These are phyloP conservation scores for Catostylus mosaicus DNA, from an alignment of 30 jellyfish, hydroid and myxozoan species.

Conservation along the genomic window DNA sequence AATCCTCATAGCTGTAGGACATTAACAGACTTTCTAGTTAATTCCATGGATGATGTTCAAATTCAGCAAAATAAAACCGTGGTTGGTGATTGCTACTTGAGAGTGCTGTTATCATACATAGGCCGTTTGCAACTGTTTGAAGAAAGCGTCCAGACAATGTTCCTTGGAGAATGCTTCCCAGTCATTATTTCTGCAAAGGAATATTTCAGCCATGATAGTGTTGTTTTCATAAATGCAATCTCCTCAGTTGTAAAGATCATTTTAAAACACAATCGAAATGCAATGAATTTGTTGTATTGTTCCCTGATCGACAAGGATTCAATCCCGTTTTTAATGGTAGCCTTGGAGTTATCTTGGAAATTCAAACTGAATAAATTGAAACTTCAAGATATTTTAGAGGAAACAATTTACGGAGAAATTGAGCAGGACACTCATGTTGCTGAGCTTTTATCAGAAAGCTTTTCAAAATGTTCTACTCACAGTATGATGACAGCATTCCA, in stretches of 20 bases:
- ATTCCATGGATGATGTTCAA: slow-evolving; percentile 16
- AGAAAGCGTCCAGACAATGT: slow-evolving; percentile 53
- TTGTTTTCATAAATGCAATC: slow-evolving; percentile 34
- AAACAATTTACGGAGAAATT: slow-evolving; percentile 7
- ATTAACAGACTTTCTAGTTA: slow-evolving; percentile 47
- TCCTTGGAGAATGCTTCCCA: slow-evolving; percentile 61
- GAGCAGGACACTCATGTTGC: slow-evolving; percentile 44
- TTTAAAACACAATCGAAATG: slow-evolving; percentile 24
- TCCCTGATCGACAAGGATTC: slow-evolving; percentile 47
- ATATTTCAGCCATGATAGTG: slow-evolving; percentile 39
- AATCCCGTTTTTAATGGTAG: slow-evolving; percentile 36
- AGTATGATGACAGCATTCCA: slow-evolving; percentile 54
- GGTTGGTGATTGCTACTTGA: slow-evolving; percentile 55
- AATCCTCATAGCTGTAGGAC: slow-evolving; percentile 49
- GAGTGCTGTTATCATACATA: slow-evolving; percentile 44
- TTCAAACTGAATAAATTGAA: slow-evolving; percentile 27
- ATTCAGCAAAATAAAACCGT: slow-evolving; percentile 26
- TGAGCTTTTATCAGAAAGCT: slow-evolving; percentile 38
- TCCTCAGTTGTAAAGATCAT: slow-evolving; percentile 39
- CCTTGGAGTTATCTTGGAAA: slow-evolving; percentile 62
- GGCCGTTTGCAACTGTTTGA: slow-evolving; percentile 58
- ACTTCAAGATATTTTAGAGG: slow-evolving; percentile 35
- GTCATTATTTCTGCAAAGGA: slow-evolving; percentile 46
- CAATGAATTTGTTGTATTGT: slow-evolving; percentile 37
- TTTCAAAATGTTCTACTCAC: neutral